Base-by-base conservation (phyloP, 1,140 invertebrate genomes). In the Oedothorax gibbosus region DNA sequence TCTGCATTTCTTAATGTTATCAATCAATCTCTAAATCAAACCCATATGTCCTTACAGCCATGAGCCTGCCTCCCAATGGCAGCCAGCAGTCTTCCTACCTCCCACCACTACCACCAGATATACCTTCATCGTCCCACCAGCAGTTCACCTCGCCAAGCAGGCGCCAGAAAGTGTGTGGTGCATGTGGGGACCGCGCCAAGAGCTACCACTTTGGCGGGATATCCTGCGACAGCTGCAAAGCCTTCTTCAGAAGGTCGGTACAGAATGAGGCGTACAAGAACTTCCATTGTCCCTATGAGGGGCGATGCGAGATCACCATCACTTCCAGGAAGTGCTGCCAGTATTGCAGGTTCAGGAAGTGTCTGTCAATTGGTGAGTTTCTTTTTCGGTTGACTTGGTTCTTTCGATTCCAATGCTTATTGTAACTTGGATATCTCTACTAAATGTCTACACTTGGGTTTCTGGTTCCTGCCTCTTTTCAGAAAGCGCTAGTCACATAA, bases 151-250 rank as follows among this genome's bases (percentile, higher is more conserved):
- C 64, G 0, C n/a, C 57, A 9, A 78, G 71, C 14, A 56, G 73
- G 35, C 86, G 75, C 35, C 88, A 88, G n/a, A 92, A 91, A 86
- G 88, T 89, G 56, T 91, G 91, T 80, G 90, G 90, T 12, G 90
- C 90, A 10, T 91, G 90, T 77, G 89, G 89, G 0, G 90, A 90
- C 82, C 86, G 83, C 3, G 90, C 90, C 53, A 90, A 90, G 82
- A 89, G 89, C 72, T 88, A 87, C 80, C 90, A 91, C 80, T 91
- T 91, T 86, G 90, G 90, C 60, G 90, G 89, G 10, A 85, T 90
- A 8, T 90, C 89, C 14, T 91, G 90, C 77, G 89, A 90, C 85
- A 88, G 88, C 72, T 91, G 90, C 85, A 90, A 90, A 85, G 90
- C 90, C 8, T 91, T 91, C 85, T 91, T 91, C 84, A 87, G 90